A percentile compares a stretch with the other conserved stretches of the same genome.
Evolutionary conservation across 2,113 vertebrate species (phyloP).

Genomic region (Tretioscincus oriximinensis): DNA sequence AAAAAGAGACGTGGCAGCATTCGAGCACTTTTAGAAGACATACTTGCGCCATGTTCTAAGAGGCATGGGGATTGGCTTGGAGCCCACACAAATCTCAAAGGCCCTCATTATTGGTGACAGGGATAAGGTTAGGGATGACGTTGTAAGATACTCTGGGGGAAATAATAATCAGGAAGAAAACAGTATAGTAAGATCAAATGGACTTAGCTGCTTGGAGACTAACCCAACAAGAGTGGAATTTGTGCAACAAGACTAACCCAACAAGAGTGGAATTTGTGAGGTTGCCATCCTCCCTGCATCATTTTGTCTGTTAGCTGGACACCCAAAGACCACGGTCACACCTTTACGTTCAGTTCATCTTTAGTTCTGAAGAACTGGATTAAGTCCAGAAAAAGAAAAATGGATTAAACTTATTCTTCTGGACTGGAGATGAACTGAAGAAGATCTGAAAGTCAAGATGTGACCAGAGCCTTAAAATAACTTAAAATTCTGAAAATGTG

Average conservation of each 20-base stretch:
- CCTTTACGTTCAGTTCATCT: too few species aligned
- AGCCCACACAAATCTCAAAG: neutral
- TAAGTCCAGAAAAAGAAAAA: too few species aligned
- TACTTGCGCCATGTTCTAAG: neutral
- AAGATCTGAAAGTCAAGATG: too few species aligned
- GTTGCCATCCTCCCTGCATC: slow-evolving; percentile 2
- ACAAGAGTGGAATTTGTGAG: too few species aligned
- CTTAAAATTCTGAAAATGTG: slow-evolving; percentile 65
- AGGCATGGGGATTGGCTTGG: neutral
- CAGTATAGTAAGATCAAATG: neutral
- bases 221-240: neutral
- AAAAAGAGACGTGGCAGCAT: neutral
- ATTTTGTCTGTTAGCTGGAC: slow-evolving; percentile 30
- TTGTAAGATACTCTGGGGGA: neutral
- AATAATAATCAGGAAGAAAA: neutral
- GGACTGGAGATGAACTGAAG: too few species aligned
- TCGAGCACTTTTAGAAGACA: neutral
- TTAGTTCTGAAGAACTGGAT: too few species aligned
- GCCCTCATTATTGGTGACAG: neutral
- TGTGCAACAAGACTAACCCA: slow-evolving; percentile 37
- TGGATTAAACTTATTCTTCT: too few species aligned
- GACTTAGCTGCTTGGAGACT: neutral
- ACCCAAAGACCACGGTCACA: too few species aligned
- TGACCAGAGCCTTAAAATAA: slow-evolving; percentile 58
- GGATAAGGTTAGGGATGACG: neutral